Evolutionary conservation across 2,797 vertebrate genomes (phyloP).

Genomic region (Pseudotriccus pelzelni): DNA sequence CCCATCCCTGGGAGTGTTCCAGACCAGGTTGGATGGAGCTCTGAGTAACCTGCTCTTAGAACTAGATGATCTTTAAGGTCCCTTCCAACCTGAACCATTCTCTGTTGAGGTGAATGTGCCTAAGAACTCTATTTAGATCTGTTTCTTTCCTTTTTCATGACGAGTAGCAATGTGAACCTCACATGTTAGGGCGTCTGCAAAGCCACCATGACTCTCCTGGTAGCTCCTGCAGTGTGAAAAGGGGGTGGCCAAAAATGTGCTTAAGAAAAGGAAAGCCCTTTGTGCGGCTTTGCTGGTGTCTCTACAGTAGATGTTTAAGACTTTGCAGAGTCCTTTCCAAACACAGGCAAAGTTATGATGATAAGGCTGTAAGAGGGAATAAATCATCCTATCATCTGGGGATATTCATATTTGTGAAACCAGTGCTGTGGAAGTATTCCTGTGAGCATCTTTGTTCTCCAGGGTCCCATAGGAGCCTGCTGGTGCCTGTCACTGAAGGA

Average conservation of each 20-base stretch:
- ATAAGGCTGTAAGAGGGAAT: not conserved
- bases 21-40: not conserved
- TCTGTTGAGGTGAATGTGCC: not conserved
- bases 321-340: not conserved
- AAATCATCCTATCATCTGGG: not conserved
- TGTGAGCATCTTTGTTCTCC: not conserved
- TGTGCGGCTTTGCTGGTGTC: not conserved
- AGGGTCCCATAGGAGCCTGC: not conserved
- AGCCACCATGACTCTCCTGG: not conserved
- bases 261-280: not conserved
- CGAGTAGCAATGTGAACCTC: not conserved
- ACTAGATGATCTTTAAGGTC: not conserved
- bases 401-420: fast-evolving
- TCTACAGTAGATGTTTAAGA: not conserved
- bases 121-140: fast-evolving
- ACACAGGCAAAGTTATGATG: not conserved
- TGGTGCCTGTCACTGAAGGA: not conserved
- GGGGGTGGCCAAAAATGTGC: not conserved
- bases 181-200: fast-evolving
- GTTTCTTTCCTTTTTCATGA: not conserved
- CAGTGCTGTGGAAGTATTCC: not conserved
- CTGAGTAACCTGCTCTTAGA: not conserved
- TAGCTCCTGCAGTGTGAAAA: not conserved
- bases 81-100: not conserved
- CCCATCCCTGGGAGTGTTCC: not conserved